phyloP scores from a whole-genome alignment of 2,888 invertebrate genomes.

The Zootermopsis nevadensis region DNA sequence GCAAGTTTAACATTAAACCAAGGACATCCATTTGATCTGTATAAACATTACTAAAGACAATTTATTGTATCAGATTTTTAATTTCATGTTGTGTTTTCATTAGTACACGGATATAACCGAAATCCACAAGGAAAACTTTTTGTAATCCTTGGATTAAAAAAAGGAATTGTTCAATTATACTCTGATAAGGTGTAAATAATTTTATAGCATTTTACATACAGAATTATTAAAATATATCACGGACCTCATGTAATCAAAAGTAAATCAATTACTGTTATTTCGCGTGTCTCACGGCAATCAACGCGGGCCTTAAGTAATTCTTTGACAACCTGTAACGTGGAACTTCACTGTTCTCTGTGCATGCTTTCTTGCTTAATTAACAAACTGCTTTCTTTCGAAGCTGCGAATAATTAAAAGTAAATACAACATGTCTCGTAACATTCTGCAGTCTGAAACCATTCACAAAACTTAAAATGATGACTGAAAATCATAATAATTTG shows the following conservation, averaged over 20 bases:
- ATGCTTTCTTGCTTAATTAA: background rate
- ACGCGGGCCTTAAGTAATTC: too few relatives aligned
- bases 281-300: background rate
- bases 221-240: background rate
- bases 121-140: background rate
- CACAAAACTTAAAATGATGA: background rate
- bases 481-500: background rate
- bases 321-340: background rate
- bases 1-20: background rate
- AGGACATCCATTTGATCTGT: background rate
- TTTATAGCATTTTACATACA: background rate
- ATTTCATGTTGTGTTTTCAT: too few relatives aligned
- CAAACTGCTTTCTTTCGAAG: background rate
- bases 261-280: background rate
- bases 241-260: background rate
- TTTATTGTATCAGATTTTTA: too few relatives aligned
- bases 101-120: too few relatives aligned
- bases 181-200: background rate
- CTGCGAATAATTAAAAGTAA: background rate
- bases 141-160: background rate
- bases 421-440: background rate
- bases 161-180: background rate
- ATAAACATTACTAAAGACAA: background rate
- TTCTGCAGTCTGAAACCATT: background rate
- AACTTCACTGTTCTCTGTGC: background rate